Percentiles rank a stretch among this genome's conserved stretches.
phyloP scores from a whole-genome alignment of 2,797 vertebrate species.

The Xiphophorus birchmanni region DNA sequence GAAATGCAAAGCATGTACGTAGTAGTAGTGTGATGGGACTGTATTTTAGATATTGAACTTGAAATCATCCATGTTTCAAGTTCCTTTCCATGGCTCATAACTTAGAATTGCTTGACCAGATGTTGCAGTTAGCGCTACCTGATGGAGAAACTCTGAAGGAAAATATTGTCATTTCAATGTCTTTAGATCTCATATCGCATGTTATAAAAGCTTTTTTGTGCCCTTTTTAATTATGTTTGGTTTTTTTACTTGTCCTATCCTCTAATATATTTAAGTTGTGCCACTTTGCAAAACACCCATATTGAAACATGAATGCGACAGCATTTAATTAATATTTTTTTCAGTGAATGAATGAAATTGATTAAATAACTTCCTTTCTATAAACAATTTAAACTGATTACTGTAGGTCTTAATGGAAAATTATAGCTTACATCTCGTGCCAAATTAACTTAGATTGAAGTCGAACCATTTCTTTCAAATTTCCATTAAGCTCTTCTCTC shows the following conservation, averaged over 20 bases:
- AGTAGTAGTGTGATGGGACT: neutral
- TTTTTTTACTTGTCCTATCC: neutral
- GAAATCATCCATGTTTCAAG: neutral
- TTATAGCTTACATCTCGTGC: neutral
- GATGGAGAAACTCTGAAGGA: neutral
- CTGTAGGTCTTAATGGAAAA: neutral
- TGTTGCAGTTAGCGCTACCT: neutral
- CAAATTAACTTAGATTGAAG: constrained; percentile 6
- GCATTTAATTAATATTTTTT: constrained; percentile 8
- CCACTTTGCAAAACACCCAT: constrained; percentile 8
- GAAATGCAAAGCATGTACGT: neutral
- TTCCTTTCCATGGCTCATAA: neutral
- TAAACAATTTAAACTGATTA: constrained; percentile 2
- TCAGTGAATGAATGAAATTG: neutral
- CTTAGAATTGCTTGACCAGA: neutral
- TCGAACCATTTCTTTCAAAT: constrained; percentile 21
- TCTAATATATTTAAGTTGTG: neutral
- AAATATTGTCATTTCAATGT: neutral
- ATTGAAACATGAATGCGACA: neutral
- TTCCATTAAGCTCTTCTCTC: constrained; percentile 17
- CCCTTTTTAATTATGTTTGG: too few relatives aligned
- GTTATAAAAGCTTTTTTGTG: neutral
- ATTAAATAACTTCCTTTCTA: constrained; percentile 17
- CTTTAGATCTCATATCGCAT: neutral
- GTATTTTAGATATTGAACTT: neutral